phyloP scores from a whole-genome alignment of 2,113 vertebrate species.

The Pseudolaguvia tuberculata region DNA sequence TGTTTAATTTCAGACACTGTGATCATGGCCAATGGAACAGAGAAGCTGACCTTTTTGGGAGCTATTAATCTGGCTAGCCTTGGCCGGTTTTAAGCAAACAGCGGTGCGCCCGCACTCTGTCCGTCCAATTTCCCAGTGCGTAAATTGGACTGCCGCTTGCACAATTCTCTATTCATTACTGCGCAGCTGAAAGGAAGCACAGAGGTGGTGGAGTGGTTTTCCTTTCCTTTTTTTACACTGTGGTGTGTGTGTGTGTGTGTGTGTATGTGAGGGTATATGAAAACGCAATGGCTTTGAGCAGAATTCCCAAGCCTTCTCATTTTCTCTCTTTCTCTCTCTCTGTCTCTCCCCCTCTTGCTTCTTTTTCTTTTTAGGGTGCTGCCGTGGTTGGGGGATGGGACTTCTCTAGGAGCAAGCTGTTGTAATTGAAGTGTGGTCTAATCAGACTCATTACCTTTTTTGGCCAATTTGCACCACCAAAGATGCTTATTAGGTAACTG shows the following conservation, averaged over 20 bases:
- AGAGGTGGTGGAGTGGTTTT: slow-evolving; percentile 78
- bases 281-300: slow-evolving; percentile 59
- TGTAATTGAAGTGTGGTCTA: slow-evolving; percentile 98
- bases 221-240: slow-evolving; percentile 62
- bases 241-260: slow-evolving; percentile 24
- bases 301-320: slow-evolving; percentile 65
- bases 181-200: slow-evolving; percentile 83
- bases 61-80: slow-evolving; percentile 78
- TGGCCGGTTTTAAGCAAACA: slow-evolving; percentile 90
- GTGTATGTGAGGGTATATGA: slow-evolving; percentile 11
- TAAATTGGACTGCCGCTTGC: slow-evolving; percentile 85
- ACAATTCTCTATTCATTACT: slow-evolving; percentile 97
- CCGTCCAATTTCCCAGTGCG: slow-evolving; percentile 84
- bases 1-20: slow-evolving; percentile 74
- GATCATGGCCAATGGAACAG: slow-evolving; percentile 69
- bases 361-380: slow-evolving; percentile 65
- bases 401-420: slow-evolving; percentile 70
- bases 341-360: slow-evolving; percentile 1
- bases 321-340: background rate
- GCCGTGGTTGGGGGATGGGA: slow-evolving; percentile 37
- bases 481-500: slow-evolving; percentile 99
- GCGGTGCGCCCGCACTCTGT: slow-evolving; percentile 75
- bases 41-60: slow-evolving; percentile 85
- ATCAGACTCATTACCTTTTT: slow-evolving; percentile 99
- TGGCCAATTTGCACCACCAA: slow-evolving; percentile 98